phyloP scores from a whole-genome alignment of 2,797 vertebrate species.

The Eulemur mongoz region DNA sequence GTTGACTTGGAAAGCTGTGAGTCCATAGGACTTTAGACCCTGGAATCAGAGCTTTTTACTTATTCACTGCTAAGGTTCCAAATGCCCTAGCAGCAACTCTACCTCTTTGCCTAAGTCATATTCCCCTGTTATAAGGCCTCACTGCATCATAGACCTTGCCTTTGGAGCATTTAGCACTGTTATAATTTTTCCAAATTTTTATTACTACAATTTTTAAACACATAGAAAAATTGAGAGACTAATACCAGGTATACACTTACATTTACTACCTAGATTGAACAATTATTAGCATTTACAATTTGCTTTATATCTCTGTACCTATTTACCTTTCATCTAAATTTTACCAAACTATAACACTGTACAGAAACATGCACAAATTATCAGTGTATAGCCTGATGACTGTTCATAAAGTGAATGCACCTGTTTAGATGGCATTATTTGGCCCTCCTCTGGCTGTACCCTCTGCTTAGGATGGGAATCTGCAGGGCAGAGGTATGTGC shows the following conservation, averaged over 20 bases:
- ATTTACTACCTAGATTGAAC: neutral
- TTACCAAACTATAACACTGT: neutral
- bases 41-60: neutral
- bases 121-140: neutral
- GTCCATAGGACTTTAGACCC: neutral
- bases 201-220: neutral
- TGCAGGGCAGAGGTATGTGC: neutral
- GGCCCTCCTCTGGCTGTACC: neutral
- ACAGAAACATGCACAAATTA: neutral
- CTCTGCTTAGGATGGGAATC: neutral
- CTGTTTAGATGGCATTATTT: neutral
- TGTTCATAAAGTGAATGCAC: neutral
- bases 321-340: neutral
- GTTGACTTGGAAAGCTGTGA: neutral
- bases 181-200: neutral
- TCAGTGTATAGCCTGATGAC: neutral
- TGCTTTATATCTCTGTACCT: neutral
- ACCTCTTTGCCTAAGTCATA: neutral
- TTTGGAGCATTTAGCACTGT: neutral
- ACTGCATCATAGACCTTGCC: neutral
- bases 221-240: neutral
- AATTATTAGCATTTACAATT: neutral
- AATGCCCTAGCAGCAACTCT: neutral
- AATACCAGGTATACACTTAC: neutral
- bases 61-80: neutral